Percentiles rank a stretch among this genome's conserved stretches.
These are phyloP conservation scores for Battus philenor DNA, from an alignment of 1,140 invertebrate species.

Conservation along the genomic window DNA sequence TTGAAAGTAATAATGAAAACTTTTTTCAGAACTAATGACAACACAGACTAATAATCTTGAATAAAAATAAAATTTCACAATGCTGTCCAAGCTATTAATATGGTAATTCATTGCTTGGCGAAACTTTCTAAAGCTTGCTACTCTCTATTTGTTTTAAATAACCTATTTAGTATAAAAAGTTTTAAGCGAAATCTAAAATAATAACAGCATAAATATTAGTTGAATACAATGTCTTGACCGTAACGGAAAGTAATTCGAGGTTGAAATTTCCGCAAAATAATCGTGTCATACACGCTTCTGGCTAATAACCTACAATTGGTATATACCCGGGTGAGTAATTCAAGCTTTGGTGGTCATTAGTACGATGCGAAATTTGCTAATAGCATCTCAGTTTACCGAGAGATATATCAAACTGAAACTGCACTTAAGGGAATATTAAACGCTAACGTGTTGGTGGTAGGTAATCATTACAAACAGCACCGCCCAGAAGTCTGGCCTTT, in stretches of 20 bases:
- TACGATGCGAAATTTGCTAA: conserved; percentile 48
- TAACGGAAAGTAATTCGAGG: conserved; percentile 4
- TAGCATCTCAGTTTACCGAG: conserved; percentile 36
- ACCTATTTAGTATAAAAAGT: no score
- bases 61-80: no score
- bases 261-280: conserved; percentile 14
- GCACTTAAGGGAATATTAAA: conserved; percentile 46
- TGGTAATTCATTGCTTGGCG: no score
- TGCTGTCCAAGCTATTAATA: no score
- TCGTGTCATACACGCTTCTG: conserved; percentile 46
- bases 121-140: no score
- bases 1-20: no score
- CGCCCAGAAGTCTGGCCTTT: conserved; percentile 39
- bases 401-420: conserved; percentile 28
- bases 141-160: no score
- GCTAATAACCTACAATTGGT: conserved; percentile 40
- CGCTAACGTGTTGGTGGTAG: conserved; percentile 42
- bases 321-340: conserved; percentile 37
- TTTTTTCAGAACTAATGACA: no score
- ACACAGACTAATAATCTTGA: no score
- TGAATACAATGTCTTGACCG: conserved; percentile 8
- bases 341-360: conserved; percentile 46
- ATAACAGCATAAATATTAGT: neutral
- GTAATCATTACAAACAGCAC: conserved; percentile 38
- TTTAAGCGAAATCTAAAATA: no score